phyloP scores from a whole-genome alignment of 2,888 invertebrate genomes.

The Rhamphomyia laevipes region DNA sequence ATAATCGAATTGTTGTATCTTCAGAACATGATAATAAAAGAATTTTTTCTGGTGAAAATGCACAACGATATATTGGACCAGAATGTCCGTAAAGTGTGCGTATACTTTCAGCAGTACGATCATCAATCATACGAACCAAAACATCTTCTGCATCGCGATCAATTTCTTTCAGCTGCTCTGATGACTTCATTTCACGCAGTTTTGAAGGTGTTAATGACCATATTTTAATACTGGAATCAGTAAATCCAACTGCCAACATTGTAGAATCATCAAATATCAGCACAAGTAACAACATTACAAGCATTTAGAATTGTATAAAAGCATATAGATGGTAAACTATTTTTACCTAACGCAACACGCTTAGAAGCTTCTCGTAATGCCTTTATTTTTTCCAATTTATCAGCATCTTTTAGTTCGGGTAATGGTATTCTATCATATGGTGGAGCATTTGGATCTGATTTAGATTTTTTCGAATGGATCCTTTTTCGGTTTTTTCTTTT shows the following conservation, averaged over 20 bases:
- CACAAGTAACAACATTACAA: conserved; percentile 55
- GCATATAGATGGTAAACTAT: conserved; percentile 81
- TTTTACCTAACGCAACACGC: conserved; percentile 64
- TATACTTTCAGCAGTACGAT: conserved; percentile 69
- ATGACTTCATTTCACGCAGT: conserved; percentile 76
- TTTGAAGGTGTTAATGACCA: conserved; percentile 84
- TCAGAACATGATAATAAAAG: conserved; percentile 83
- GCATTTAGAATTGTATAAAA: conserved; percentile 94
- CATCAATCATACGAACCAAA: conserved; percentile 95
- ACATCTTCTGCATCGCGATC: conserved; percentile 91
- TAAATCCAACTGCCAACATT: conserved; percentile 83
- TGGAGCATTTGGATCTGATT: conserved; percentile 95
- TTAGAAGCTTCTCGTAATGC: conserved; percentile 80
- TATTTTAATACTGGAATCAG: conserved; percentile 74
- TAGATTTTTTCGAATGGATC: conserved; percentile 90
- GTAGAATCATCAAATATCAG: conserved; percentile 92
- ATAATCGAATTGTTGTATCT: conserved; percentile 82
- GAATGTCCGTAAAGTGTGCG: conserved; percentile 75
- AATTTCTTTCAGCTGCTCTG: conserved; percentile 76
- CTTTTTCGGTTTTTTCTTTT: conserved; percentile 92
- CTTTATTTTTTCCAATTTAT: conserved; percentile 83
- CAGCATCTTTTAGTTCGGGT: conserved; percentile 87
- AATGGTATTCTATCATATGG: conserved; percentile 82
- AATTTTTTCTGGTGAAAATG: conserved; percentile 83
- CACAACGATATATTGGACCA: conserved; percentile 79